Evolutionary conservation across 1,140 invertebrate genomes (phyloP), one percentile per base, ranked within the genome.

Genomic region (Conus ventricosus): DNA sequence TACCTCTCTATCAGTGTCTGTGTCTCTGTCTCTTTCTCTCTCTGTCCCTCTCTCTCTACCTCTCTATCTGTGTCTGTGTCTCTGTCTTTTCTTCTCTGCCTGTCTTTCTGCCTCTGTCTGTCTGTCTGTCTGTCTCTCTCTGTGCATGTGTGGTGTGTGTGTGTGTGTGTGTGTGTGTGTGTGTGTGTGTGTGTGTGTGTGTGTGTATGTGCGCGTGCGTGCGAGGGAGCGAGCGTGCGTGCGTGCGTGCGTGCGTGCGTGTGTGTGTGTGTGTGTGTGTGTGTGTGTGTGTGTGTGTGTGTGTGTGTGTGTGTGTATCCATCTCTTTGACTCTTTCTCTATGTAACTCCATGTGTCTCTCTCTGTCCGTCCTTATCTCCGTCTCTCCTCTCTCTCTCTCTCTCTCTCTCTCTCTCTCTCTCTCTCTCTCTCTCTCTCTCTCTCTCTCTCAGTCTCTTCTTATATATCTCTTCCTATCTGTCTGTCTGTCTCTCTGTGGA

Each of bases 321-420:
- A 39, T 39, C 39, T 39, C 39, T 39, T 39, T 39, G 39, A 39
- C 39, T 39, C 39, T 39, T 23, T 67, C 60, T 67, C 13, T 67
- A 23, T 67, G 60, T 67, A 67, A 67, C 60, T 67, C 60, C 60
- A 23, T 67, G 1, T 15, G 60, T 67, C 20, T 67, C 60, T 23
- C 60, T 67, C 60, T 67, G 13, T 67, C 60, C 1, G 13, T 67
- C 60, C 20, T 23, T 23, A 1, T 4, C 20, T 23, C 20, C 60
- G 1, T 23, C 20, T 4, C 20, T 23, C 20, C 60, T 67, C 60
- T 67, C 60, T 67, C 60, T 67, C 60, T 67, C 80, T 81, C 80
- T 81, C 80, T 81, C 80, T 81, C 80, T 81, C 80, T 81, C 80
- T n/a, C n/a, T n/a, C n/a, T n/a, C n/a, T n/a, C n/a, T n/a, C 80